Percentiles rank a stretch among this genome's conserved stretches.
These are phyloP conservation scores for Atlantisia rogersi DNA, from an alignment of 2,113 vertebrate genomes.

Conservation along the genomic window DNA sequence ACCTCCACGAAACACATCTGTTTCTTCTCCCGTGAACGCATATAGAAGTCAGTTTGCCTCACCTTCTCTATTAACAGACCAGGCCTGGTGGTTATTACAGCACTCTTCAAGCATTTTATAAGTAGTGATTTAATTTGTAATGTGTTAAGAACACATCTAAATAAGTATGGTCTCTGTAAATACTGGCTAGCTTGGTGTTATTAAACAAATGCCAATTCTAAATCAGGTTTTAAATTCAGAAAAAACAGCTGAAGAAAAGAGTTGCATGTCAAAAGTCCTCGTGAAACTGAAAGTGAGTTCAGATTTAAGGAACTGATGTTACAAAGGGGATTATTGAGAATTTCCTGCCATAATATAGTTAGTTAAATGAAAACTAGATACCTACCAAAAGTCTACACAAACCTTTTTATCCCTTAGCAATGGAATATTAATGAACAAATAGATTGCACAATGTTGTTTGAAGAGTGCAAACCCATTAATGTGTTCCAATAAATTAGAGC, in stretches of 20 bases:
- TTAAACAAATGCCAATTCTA: background rate
- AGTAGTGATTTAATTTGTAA: background rate
- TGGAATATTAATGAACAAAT: constrained; percentile 53
- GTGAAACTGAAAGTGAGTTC: background rate
- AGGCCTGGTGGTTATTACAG: background rate
- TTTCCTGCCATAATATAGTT: background rate
- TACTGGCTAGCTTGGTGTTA: background rate
- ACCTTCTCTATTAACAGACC: background rate
- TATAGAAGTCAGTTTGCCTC: background rate
- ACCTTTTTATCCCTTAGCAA: constrained; percentile 3
- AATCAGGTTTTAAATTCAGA: background rate
- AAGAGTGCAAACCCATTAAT: constrained; percentile 19
- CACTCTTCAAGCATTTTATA: background rate
- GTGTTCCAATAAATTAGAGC: constrained; percentile 9
- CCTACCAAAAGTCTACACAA: background rate
- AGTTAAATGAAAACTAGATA: background rate
- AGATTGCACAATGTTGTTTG: background rate
- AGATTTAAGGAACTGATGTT: background rate
- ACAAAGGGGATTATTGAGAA: background rate
- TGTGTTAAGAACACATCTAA: background rate
- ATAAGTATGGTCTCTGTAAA: background rate
- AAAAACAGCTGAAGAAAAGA: background rate
- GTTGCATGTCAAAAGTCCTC: background rate
- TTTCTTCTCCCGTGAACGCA: background rate
- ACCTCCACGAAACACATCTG: background rate